phyloP scores from a whole-genome alignment of 1,140 invertebrate species.

The Hydropsyche tenuis region DNA sequence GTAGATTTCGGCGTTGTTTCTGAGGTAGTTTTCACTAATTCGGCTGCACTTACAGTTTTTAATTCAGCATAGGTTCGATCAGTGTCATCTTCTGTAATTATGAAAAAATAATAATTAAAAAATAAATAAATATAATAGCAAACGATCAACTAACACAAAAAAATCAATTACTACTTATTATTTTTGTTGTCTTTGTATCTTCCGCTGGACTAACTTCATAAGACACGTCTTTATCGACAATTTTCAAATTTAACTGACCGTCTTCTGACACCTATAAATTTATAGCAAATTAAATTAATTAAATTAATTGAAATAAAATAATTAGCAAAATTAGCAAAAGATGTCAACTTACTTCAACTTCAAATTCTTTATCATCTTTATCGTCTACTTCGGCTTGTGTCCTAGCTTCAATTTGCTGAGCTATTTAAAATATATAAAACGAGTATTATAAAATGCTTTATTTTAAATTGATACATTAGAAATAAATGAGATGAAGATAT shows the following conservation, averaged over 20 bases:
- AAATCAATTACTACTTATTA: not conserved
- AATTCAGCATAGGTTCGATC: constrained; percentile 53
- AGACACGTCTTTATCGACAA: not conserved
- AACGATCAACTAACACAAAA: not conserved
- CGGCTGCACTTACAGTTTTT: constrained; percentile 50
- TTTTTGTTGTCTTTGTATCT: not conserved
- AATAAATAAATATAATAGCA: not conserved
- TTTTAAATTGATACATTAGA: no score
- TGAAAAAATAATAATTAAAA: not conserved
- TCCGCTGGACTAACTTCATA: not conserved
- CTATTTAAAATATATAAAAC: constrained; percentile 8
- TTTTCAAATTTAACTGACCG: not conserved
- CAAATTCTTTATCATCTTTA: not conserved
- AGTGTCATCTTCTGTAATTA: constrained; percentile 54
- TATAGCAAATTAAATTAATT: not conserved
- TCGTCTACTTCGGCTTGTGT: constrained; percentile 5
- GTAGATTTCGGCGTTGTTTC: constrained; percentile 7
- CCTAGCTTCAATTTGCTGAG: constrained; percentile 24
- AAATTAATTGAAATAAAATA: not conserved
- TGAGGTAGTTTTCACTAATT: constrained; percentile 27
- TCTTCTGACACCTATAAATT: not conserved
- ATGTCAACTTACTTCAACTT: constrained; percentile 18
- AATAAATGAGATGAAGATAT: not conserved
- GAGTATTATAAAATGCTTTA: no score
- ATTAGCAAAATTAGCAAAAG: no score